phyloP scores from a whole-genome alignment of 92 coral and sea anemone genomes.

The Porites evermanni region DNA sequence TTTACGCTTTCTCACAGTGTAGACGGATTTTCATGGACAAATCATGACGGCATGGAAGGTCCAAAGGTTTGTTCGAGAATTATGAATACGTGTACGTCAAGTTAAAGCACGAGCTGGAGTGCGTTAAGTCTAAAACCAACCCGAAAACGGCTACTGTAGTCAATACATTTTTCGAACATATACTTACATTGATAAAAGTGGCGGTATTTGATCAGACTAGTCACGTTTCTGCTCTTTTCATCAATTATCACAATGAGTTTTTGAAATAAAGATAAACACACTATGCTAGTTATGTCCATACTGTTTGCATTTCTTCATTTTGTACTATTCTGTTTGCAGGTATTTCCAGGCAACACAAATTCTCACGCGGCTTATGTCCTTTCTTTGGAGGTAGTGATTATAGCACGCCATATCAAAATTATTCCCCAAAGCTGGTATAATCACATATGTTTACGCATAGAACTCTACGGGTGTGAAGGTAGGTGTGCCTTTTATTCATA shows the following conservation, averaged over 20 bases:
- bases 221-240: too few relatives aligned
- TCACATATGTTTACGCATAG: slow-evolving; percentile 74
- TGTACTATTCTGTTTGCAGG: slow-evolving; percentile 31
- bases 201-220: too few relatives aligned
- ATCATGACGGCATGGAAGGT: slow-evolving; percentile 27
- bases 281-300: too few relatives aligned
- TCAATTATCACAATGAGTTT: too few relatives aligned
- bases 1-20: slow-evolving; percentile 40
- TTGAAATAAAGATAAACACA: too few relatives aligned
- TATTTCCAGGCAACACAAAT: slow-evolving; percentile 55
- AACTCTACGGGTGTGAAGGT: slow-evolving; percentile 83
- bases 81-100: background rate
- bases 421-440: slow-evolving; percentile 66
- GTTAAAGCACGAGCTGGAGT: too few relatives aligned
- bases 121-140: too few relatives aligned
- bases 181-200: too few relatives aligned
- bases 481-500: background rate
- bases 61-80: slow-evolving; percentile 38
- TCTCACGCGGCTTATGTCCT: slow-evolving; percentile 23
- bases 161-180: too few relatives aligned
- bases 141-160: too few relatives aligned
- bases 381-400: slow-evolving; percentile 19
- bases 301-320: too few relatives aligned
- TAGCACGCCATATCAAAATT: slow-evolving; percentile 61
- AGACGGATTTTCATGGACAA: slow-evolving; percentile 50